Base-by-base conservation (phyloP, 1,140 invertebrate species). In the Epicauta chinensis region DNA sequence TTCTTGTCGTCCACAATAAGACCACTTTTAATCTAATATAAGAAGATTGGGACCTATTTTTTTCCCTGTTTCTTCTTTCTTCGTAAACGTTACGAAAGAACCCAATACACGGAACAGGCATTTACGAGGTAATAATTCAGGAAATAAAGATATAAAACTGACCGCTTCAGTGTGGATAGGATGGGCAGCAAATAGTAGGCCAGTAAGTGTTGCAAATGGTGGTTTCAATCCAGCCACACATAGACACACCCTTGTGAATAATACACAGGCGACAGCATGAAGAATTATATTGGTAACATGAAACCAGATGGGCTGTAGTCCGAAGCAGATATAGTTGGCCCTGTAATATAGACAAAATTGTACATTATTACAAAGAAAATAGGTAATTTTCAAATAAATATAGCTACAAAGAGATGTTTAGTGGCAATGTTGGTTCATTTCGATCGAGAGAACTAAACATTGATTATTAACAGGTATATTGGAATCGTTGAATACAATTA, bases 91-190 rank as follows among this genome's bases (percentile, higher is more conserved):
- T 42, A 14, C 23, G 7, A 3, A 5, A 34, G 37, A 45, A 52
- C 45, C 50, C 50, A 52, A 52, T 52, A 52, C 50, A 16, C 16
- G 34, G 40, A 41, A 45, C 45, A 52, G 50, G 50, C 50, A 52
- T 52, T 52, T 52, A 52, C 50, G 50, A 52, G 34, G 50, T 41
- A 40, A 52, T 52, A 52, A 52, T 31, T 52, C 45, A 37, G 36
- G 42, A 52, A 52, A 52, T 45, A 45, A 41, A 52, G 50, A 45
- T 45, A 52, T 52, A 53, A 51, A 46, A 78, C 83, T 84, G 70
- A 87, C 84, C 63, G 85, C 89, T 74, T 95, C 92, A 5, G 89
- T 91, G 68, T 96, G 91, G 52, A 95, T 78, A 13, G 92, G 91
- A 73, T 96, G 91, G 9, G 89, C 81, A 16, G 91, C 89, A 71